A percentile compares a stretch with the other conserved stretches of the same genome.
Conservation (phyloP, 1,140 invertebrate species). For the Habropoda laboriosa region DNA sequence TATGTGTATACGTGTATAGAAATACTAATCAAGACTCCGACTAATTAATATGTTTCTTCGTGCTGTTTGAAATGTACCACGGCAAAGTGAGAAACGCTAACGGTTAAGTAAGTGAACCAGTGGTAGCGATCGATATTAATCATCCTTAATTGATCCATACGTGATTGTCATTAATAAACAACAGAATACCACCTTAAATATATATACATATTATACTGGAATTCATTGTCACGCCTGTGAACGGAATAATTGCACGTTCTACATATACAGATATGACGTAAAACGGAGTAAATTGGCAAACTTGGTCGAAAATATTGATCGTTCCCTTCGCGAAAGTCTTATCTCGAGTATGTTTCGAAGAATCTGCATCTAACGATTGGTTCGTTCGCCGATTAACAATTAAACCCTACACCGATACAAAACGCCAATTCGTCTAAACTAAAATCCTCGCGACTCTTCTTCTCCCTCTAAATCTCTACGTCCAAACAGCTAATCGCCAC, state of each 20-base stretch:
- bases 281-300: not conserved
- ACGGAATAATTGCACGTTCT: not conserved
- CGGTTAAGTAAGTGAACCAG: not conserved
- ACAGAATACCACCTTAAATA: not conserved
- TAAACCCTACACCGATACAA: not conserved
- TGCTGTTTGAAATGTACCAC: not conserved
- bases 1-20: too few relatives aligned
- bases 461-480: not conserved
- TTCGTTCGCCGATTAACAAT: not conserved
- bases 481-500: not conserved
- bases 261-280: conserved; percentile 1
- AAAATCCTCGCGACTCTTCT: too few relatives aligned
- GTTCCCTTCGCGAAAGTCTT: conserved; percentile 8
- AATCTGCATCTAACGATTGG: conserved; percentile 33
- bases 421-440: conserved; percentile 36
- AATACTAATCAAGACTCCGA: not conserved
- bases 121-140: not conserved
- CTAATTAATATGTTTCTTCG: not conserved
- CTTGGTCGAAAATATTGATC: conserved; percentile 35
- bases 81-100: not conserved
- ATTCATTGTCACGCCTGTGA: not conserved
- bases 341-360: not conserved
- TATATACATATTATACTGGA: not conserved
- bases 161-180: conserved; percentile 25
- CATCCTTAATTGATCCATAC: not conserved